Conservation (phyloP, 2,797 vertebrate species). For the Myotis findleyi region DNA sequence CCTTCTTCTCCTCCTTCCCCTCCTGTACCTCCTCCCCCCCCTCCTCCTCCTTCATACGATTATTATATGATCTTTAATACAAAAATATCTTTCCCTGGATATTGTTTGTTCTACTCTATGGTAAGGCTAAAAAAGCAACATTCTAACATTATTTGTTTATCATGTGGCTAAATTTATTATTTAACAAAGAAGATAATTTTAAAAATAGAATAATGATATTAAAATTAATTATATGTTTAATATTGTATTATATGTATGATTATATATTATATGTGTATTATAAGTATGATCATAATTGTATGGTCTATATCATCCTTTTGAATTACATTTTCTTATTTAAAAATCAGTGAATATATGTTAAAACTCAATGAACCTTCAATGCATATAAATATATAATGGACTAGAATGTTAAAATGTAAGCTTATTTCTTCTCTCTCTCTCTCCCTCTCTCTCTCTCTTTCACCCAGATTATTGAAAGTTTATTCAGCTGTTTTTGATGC, state of each 20-base stretch:
- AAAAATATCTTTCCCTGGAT: not conserved
- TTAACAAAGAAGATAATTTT: not conserved
- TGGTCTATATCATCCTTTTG: not conserved
- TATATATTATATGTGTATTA: not conserved
- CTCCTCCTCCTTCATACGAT: not conserved
- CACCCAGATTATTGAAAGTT: conserved; percentile 87
- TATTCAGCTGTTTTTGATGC: conserved; percentile 93
- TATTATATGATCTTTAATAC: conserved; percentile 13
- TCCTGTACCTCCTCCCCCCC: fast-evolving
- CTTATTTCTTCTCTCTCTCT: conserved; percentile 51
- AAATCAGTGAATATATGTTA: not conserved
- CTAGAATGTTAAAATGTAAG: conserved; percentile 78
- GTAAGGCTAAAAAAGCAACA: conserved; percentile 14
- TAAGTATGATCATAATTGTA: not conserved
- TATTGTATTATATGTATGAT: not conserved
- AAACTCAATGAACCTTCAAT: conserved; percentile 63
- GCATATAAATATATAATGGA: conserved; percentile 77
- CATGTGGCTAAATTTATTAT: not conserved
- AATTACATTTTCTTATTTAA: conserved; percentile 49
- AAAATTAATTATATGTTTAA: not conserved
- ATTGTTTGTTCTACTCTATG: not conserved
- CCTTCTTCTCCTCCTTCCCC: too few relatives aligned
- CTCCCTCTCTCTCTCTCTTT: not conserved
- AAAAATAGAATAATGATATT: conserved; percentile 35
- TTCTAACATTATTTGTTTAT: conserved; percentile 2